These are phyloP conservation scores for Cyclura pinguis DNA, from an alignment of 2,797 vertebrate genomes.

Conservation along the genomic window DNA sequence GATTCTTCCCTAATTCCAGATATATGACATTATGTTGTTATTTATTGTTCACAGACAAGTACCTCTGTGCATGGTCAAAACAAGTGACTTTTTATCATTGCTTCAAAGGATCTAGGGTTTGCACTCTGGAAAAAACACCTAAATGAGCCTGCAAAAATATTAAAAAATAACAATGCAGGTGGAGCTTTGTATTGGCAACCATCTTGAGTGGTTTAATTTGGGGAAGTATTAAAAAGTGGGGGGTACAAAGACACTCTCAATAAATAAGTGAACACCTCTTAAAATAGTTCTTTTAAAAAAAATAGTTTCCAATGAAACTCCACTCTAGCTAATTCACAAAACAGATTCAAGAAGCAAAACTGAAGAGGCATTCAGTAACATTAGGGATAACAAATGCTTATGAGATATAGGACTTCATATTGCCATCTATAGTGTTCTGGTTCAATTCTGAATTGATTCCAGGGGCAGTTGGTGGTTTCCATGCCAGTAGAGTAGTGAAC, in stretches of 20 bases:
- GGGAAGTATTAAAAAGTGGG: background rate
- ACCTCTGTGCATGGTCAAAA: too few relatives aligned
- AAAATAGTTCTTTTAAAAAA: slow-evolving; percentile 57
- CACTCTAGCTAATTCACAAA: slow-evolving; percentile 57
- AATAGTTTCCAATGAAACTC: slow-evolving; percentile 61
- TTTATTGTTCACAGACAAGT: background rate
- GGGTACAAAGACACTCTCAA: background rate
- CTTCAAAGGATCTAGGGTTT: too few relatives aligned
- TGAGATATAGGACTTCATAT: slow-evolving; percentile 40
- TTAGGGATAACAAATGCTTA: slow-evolving; percentile 50
- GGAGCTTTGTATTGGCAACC: background rate
- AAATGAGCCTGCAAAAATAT: background rate
- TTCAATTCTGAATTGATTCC: slow-evolving; percentile 50
- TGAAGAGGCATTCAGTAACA: slow-evolving; percentile 30
- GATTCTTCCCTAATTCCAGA: background rate
- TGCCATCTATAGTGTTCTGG: slow-evolving; percentile 59
- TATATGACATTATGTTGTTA: background rate
- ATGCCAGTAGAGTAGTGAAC: too few relatives aligned
- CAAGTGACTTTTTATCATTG: too few relatives aligned
- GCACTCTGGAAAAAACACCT: background rate
- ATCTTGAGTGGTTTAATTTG: background rate
- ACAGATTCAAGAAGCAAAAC: slow-evolving; percentile 56
- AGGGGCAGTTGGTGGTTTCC: too few relatives aligned
- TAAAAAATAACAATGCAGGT: background rate
- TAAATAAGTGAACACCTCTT: background rate